Percentiles rank a stretch among this genome's conserved stretches.
Evolutionary conservation across 2,113 vertebrate species (phyloP).

Genomic region (Brevimyrus niger): DNA sequence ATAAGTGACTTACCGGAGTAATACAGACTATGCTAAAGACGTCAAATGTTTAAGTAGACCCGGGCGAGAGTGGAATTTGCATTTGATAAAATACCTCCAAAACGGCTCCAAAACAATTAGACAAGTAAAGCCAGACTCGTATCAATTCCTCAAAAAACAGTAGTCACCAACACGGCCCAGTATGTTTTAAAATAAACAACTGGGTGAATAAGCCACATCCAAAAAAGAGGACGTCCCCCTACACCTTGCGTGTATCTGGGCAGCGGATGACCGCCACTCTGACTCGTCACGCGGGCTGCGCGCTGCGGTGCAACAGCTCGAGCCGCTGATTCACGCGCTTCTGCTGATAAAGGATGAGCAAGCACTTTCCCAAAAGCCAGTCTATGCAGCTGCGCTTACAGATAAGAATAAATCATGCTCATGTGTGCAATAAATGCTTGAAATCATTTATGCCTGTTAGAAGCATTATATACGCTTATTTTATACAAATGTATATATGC

Average conservation of each 20-base stretch:
- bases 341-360: slow-evolving; percentile 68
- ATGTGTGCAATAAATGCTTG: background rate
- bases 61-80: background rate
- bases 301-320: slow-evolving; percentile 47
- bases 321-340: slow-evolving; percentile 63
- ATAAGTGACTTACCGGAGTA: background rate
- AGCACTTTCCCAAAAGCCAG: slow-evolving; percentile 47
- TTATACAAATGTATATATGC: background rate
- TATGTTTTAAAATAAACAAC: background rate
- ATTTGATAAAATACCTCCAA: background rate
- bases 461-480: background rate
- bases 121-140: background rate
- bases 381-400: background rate
- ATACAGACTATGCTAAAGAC: background rate
- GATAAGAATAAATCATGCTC: background rate
- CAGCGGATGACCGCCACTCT: background rate
- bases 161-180: background rate
- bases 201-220: background rate
- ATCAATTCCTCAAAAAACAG: background rate
- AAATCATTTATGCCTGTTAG: background rate
- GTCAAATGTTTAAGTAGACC: background rate
- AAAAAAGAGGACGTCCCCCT: background rate
- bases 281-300: background rate
- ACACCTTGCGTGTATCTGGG: background rate
- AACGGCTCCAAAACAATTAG: background rate